Evolutionary conservation across 2,113 vertebrate genomes (phyloP), one percentile per base, ranked within the genome.

Genomic region (Henicopernis longicauda): DNA sequence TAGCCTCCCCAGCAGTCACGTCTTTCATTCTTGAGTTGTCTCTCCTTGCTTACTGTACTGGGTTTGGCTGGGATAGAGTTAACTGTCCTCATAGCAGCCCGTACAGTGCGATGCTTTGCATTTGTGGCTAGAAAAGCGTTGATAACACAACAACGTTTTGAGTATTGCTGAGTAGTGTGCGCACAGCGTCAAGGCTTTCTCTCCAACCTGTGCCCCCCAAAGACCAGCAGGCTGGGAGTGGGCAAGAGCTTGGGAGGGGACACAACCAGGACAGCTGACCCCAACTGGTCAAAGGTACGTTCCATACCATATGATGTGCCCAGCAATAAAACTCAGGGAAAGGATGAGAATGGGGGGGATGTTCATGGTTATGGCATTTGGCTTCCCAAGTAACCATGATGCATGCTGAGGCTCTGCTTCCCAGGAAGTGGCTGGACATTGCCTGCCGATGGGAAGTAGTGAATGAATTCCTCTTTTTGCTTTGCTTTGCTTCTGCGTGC

Each of bases 151-250:
- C 11, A 13, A 1, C 32, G 13, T 22, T 74, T 74, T n/a, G 20
- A 26, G n/a, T 67, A 3, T 31, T 81, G 25, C 6, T 36, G 29
- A 32, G 20, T 6, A 73, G 11, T 6, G 10, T 1, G 0, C 1
- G 1, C 40, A 42, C 23, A 47, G 29, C 3, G 0, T 38, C 44
- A 66, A 85, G 16, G 5, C 6, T 29, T 44, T 45, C 36, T 59
- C 16, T 66, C 38, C 29, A 52, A 10, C 34, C 14, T 72, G 42
- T 9, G 10, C 13, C 14, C 5, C 9, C 1, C 3, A 27, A 34
- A 50, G 36, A 52, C 29, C 18, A 17, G 25, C 13, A 47, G 57
- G 14, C 27, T 45, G 27, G 26, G 50, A 72, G 16, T n/a, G 29
- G 23, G 20, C 23, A 66, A n/a, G 52, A n/a, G 9, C 3, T 2